Conservation (phyloP, 2,797 vertebrate species). For the Channallabes apus region DNA sequence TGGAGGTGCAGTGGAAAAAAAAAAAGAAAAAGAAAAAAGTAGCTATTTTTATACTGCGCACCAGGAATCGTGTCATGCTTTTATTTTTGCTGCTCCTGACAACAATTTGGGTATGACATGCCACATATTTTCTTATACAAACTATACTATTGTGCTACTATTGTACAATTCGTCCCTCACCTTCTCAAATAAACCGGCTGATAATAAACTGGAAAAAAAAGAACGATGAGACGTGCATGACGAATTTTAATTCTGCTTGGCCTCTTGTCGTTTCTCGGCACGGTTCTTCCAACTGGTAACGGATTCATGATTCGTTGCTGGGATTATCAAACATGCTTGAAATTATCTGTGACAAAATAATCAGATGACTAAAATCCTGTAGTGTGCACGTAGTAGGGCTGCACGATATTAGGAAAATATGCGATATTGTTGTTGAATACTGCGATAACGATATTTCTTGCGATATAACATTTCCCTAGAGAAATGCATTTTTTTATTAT, state of each 20-base stretch:
- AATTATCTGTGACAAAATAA: not conserved
- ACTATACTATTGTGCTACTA: not conserved
- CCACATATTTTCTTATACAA: not conserved
- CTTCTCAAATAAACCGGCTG: not conserved
- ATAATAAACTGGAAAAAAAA: not conserved
- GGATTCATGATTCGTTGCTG: not conserved
- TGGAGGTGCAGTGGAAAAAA: not conserved
- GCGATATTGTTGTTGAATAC: no score
- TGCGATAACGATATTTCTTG: no score
- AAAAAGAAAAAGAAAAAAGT: no score
- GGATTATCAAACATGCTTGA: not conserved
- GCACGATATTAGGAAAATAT: no score
- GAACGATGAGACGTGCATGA: not conserved
- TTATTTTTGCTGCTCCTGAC: not conserved
- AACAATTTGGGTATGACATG: not conserved
- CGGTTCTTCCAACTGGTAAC: not conserved
- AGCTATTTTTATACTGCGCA: not conserved
- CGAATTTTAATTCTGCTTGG: not conserved
- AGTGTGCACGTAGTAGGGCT: not conserved
- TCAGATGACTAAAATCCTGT: not conserved
- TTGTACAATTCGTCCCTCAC: not conserved
- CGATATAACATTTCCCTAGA: no score
- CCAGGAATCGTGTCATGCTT: not conserved
- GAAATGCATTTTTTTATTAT: no score
- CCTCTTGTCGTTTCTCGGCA: not conserved